Evolutionary conservation across 2,113 vertebrate genomes (phyloP).

Genomic region (Malurus elegans): DNA sequence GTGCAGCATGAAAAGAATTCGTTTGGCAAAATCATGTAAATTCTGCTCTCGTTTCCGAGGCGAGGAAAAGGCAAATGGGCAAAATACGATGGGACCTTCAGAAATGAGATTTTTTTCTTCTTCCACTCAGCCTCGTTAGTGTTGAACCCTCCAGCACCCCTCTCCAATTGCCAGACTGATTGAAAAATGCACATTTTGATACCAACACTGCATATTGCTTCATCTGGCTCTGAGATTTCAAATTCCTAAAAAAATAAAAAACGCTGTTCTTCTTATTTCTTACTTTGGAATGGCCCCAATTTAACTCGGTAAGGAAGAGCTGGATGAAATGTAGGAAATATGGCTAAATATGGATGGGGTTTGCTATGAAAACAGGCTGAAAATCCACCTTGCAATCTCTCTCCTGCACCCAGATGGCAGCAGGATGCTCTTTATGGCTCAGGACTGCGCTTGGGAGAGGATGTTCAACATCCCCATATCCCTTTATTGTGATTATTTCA

Average conservation of each 20-base stretch:
- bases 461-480: not conserved
- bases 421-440: not conserved
- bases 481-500: not conserved
- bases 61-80: not conserved
- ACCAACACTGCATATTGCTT: not conserved
- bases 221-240: not conserved
- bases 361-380: fast-evolving
- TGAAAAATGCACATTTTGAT: not conserved
- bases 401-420: conserved; percentile 35
- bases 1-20: not conserved
- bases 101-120: not conserved
- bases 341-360: fast-evolving
- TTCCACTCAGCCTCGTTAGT: not conserved
- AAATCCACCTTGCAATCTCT: not conserved
- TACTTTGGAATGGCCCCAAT: not conserved
- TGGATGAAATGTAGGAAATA: not conserved
- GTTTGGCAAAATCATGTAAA: not conserved
- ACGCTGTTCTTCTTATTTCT: not conserved
- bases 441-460: not conserved
- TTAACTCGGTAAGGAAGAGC: not conserved
- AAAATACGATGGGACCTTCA: not conserved
- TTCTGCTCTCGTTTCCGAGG: not conserved
- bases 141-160: not conserved
- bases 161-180: not conserved
- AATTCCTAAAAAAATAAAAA: not conserved